Evolutionary conservation across 2,797 vertebrate genomes (phyloP), one percentile per base, ranked within the genome.

Genomic region (Borostomias antarcticus): DNA sequence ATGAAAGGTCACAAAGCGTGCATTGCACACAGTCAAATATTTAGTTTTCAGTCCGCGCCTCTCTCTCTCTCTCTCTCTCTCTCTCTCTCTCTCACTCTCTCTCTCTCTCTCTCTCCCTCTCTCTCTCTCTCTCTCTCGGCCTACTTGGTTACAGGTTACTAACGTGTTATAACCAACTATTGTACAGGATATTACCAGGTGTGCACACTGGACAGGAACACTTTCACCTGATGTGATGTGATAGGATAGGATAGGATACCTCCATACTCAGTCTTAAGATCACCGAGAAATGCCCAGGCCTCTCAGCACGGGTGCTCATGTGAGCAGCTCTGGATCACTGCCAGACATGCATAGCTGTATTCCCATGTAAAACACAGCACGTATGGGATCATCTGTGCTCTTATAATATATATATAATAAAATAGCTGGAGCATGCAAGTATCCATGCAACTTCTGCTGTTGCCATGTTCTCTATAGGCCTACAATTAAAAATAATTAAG

Each of bases 301-400:
- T 40, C n/a, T 56, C 56, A 68, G 68, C 29, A 2, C 32, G 4
- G 62, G 59, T 37, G 62, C 81, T 79, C 75, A 71, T 82, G 76
- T 73, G 73, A 81, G 74, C 54, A 2, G 57, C 47, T 77, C 63
- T 75, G 82, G 81, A 86, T 87, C 79, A 83, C 62, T 57, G 77
- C 78, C 72, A 78, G 73, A 76, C 66, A 74, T 85, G 13, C 84
- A 83, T 85, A 80, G 88, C 73, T 2, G 60, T 37, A 65, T 70
- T 40, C 79, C 79, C 78, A 83, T 82, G 79, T 75, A 83, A 57
- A 62, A 65, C 51, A 13, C 63, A 70, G 68, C 69, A 75, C n/a
- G 64, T 62, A 43, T n/a, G n/a, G 65, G 75, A 70, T 75, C 50
- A 69, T 45, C 68, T 72, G 76, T 81, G 74, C 73, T 30, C 65